Evolutionary conservation across 2,113 vertebrate species (phyloP).

Genomic region (Protomyctophum bolini): DNA sequence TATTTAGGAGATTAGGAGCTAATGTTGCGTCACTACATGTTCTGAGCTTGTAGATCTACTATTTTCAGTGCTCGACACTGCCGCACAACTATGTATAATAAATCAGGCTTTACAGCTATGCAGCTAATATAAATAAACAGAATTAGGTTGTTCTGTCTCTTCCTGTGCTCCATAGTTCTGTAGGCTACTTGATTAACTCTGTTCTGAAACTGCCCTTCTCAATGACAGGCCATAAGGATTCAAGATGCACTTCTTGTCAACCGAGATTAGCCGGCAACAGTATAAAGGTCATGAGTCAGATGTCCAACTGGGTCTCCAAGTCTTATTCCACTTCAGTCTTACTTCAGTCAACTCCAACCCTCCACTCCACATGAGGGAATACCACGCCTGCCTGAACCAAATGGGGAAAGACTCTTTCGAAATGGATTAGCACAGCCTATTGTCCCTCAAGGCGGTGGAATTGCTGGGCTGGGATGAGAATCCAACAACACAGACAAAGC

Average conservation of each 20-base stretch:
- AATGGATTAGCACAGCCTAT: conserved; percentile 73
- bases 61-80: no score
- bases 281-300: conserved; percentile 55
- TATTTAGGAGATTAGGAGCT: no score
- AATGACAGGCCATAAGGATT: conserved; percentile 6
- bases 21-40: no score
- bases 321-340: conserved; percentile 32
- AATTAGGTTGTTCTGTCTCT: not conserved
- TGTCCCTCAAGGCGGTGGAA: conserved; percentile 56
- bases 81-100: no score
- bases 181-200: not conserved
- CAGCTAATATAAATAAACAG: no score
- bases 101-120: no score
- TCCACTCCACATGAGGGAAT: conserved; percentile 36
- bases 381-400: conserved; percentile 44
- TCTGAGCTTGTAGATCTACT: no score
- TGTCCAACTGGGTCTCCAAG: conserved; percentile 32
- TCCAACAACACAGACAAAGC: conserved; percentile 53
- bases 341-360: conserved; percentile 44
- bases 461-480: conserved; percentile 53
- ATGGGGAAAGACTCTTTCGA: conserved; percentile 65
- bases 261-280: conserved; percentile 38
- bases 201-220: conserved; percentile 13
- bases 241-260: conserved; percentile 35
- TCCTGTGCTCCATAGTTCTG: not conserved